phyloP scores from a whole-genome alignment of 1,140 invertebrate genomes.

The Phocides pigmalion region DNA sequence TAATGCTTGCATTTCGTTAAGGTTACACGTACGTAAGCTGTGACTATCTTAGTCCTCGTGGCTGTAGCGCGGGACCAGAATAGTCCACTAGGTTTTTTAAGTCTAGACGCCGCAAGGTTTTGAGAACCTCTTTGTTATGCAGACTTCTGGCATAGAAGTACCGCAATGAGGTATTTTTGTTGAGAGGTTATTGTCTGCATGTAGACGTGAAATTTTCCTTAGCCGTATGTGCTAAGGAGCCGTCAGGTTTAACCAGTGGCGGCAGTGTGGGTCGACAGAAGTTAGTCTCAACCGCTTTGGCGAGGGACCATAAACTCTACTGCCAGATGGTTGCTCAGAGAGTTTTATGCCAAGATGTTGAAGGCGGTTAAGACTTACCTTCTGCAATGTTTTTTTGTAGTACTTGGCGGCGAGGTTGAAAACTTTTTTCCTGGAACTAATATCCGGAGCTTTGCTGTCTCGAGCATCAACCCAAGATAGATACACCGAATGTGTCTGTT shows the following conservation, averaged over 20 bases:
- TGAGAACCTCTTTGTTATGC: no score
- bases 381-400: not conserved
- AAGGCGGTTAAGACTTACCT: not conserved
- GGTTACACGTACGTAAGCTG: no score
- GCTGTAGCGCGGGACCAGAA: no score
- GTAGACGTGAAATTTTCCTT: no score
- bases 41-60: no score
- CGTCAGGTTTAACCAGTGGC: not conserved
- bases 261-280: not conserved
- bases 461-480: not conserved
- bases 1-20: no score
- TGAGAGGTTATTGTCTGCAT: no score
- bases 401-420: not conserved
- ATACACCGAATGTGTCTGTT: not conserved
- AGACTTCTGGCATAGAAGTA: no score
- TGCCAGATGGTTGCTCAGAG: not conserved
- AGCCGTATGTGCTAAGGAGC: slow-evolving; percentile 24
- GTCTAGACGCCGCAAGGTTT: no score
- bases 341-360: not conserved
- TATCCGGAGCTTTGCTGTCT: not conserved
- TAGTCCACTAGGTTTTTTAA: no score
- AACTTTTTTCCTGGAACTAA: not conserved
- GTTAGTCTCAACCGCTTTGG: not conserved
- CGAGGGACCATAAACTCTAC: not conserved
- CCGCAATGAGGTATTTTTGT: no score